These are phyloP conservation scores for Nymphalis polychloros DNA, from an alignment of 2,888 invertebrate genomes.

Conservation along the genomic window DNA sequence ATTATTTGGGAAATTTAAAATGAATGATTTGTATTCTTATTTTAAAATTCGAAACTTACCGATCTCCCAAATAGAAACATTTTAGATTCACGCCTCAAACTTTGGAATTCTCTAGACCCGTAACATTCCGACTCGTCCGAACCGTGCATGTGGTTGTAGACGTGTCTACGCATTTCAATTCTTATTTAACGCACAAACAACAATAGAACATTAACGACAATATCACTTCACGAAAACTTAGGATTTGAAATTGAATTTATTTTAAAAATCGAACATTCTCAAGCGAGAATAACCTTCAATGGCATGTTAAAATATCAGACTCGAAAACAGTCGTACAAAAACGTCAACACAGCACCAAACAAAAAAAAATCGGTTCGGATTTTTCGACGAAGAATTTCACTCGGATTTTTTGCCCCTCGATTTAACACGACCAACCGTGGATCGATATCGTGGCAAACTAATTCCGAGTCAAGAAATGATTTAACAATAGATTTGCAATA, in stretches of 20 bases:
- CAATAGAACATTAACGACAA: conserved; percentile 7
- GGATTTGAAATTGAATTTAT: neutral
- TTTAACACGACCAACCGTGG: conserved; percentile 40
- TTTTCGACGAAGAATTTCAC: conserved; percentile 8
- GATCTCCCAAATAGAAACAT: conserved; percentile 57
- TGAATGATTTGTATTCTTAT: neutral
- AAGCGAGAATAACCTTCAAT: too few species aligned
- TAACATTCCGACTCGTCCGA: conserved; percentile 55
- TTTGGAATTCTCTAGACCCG: conserved; percentile 51
- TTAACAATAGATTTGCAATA: conserved; percentile 39
- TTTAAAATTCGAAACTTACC: conserved; percentile 49
- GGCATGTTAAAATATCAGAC: neutral
- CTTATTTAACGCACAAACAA: conserved; percentile 16
- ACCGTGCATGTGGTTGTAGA: conserved; percentile 49
- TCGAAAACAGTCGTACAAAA: neutral
- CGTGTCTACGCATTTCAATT: conserved; percentile 59
- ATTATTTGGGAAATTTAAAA: too few species aligned
- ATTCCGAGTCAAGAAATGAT: conserved; percentile 34
- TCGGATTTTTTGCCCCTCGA: conserved; percentile 16
- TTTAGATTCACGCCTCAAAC: conserved; percentile 62
- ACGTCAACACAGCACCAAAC: neutral
- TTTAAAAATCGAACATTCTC: neutral
- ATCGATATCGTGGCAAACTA: conserved; percentile 41
- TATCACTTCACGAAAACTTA: neutral
- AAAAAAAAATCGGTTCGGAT: neutral